Evolutionary conservation across 2,888 invertebrate genomes (phyloP), one percentile per base, ranked within the genome.

Genomic region (Nemurella pictetii): DNA sequence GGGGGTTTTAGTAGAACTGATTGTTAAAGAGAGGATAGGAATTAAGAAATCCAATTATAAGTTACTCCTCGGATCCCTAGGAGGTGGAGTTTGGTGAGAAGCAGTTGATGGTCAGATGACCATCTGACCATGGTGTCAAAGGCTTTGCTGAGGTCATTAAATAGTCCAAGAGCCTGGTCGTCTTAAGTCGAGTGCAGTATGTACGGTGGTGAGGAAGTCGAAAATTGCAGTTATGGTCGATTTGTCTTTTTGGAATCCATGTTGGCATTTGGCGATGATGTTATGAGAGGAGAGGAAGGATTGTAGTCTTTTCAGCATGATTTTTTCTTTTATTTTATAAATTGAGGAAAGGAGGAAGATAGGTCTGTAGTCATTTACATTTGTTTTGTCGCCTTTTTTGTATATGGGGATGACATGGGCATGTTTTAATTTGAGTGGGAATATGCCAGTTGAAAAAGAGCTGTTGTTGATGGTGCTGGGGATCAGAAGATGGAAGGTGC

Each of bases 41-140:
- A 85, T 25, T 78, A 84, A 29, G 55, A 27, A 4, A 85, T 74
- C 83, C 83, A 81, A 28, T 83, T 26, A 25, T 28, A 26, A 7
- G 83, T 80, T 35, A 36, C 55, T 28, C 85, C 85, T 80, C 85
- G 75, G 2, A 86, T 73, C 5, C 86, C 86, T 30, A 75, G 32
- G 29, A 30, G 25, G 9, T 83, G 1, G 12, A 86, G 77, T 80
- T 83, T 85, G 29, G 32, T 27, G 29, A 83, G 80, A 15, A 85
- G 83, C 12, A 85, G 77, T 26, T 25, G 3, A 72, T 83, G 85
- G 73, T 85, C 78, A 15, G n/a, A n/a, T n/a, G n/a, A n/a, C n/a
- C n/a, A n/a, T n/a, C n/a, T n/a, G n/a, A n/a, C n/a, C n/a, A 86
- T 85, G 20, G 83, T 86, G 55, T 86, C 85, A 36, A 86, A 86